These are phyloP conservation scores for Microplitis mediator DNA, from an alignment of 1,140 invertebrate species.

Conservation along the genomic window DNA sequence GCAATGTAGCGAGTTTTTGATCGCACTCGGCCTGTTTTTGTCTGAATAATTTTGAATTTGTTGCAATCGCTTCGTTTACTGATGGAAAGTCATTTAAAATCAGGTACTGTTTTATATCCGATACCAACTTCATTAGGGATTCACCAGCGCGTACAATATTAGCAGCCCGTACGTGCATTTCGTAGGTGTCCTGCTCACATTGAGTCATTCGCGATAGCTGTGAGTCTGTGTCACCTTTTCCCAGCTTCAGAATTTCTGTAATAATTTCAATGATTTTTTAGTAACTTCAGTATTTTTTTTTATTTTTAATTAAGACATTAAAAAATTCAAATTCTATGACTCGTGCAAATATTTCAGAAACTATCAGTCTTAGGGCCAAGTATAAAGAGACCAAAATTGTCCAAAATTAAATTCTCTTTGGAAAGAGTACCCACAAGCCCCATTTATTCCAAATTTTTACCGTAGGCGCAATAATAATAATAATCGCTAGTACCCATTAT, in stretches of 20 bases:
- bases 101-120: slow-evolving; percentile 95
- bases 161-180: slow-evolving; percentile 94
- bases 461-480: too few relatives aligned
- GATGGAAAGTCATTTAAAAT: slow-evolving; percentile 97
- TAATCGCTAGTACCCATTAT: too few relatives aligned
- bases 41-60: slow-evolving; percentile 88
- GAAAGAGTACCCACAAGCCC: too few relatives aligned
- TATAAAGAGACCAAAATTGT: too few relatives aligned
- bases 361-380: too few relatives aligned
- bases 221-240: slow-evolving; percentile 89
- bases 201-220: slow-evolving; percentile 88
- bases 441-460: too few relatives aligned
- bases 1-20: slow-evolving; percentile 86
- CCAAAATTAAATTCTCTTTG: too few relatives aligned
- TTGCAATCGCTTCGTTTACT: slow-evolving; percentile 92
- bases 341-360: too few relatives aligned
- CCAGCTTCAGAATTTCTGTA: slow-evolving; percentile 91
- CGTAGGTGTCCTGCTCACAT: slow-evolving; percentile 93
- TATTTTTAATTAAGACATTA: slow-evolving; percentile 28
- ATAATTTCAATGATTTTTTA: slow-evolving; percentile 40
- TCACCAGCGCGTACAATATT: slow-evolving; percentile 95
- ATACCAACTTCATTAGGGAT: slow-evolving; percentile 94
- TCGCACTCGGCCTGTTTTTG: slow-evolving; percentile 91
- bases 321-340: neutral
- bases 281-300: neutral